Percentiles rank a stretch among this genome's conserved stretches.
Evolutionary conservation across 2,113 vertebrate species (phyloP).

Genomic region (Spheniscus mendiculus): DNA sequence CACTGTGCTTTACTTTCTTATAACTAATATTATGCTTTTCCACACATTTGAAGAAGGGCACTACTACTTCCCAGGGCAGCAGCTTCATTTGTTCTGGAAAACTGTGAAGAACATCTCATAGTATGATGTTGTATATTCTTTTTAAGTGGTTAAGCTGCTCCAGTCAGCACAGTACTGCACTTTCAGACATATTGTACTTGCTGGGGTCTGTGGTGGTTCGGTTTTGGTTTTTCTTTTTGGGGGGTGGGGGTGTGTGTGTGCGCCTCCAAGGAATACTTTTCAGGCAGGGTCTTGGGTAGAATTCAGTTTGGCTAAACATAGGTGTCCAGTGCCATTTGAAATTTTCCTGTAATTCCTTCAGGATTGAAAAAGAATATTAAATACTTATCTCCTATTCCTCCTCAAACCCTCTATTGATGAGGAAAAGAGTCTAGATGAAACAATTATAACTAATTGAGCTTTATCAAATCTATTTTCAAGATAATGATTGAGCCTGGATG

Average conservation of each 20-base stretch:
- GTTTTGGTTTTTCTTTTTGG: neutral
- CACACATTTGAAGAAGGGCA: neutral
- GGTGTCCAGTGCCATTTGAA: neutral
- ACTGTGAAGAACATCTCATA: neutral
- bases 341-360: neutral
- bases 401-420: neutral
- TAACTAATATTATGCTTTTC: neutral
- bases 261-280: neutral
- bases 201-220: neutral
- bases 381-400: neutral
- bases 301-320: neutral
- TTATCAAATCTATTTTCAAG: neutral
- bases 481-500: neutral
- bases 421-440: neutral
- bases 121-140: neutral
- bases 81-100: neutral
- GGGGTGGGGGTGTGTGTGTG: no score
- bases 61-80: neutral
- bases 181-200: neutral
- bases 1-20: neutral
- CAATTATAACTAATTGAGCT: neutral
- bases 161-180: neutral
- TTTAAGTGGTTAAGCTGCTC: neutral
- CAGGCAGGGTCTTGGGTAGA: neutral
- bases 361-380: neutral